A percentile compares a stretch with the other conserved stretches of the same genome.
These are phyloP conservation scores for Phrynocephalus versicolor DNA, from an alignment of 2,113 vertebrate genomes.

Conservation along the genomic window DNA sequence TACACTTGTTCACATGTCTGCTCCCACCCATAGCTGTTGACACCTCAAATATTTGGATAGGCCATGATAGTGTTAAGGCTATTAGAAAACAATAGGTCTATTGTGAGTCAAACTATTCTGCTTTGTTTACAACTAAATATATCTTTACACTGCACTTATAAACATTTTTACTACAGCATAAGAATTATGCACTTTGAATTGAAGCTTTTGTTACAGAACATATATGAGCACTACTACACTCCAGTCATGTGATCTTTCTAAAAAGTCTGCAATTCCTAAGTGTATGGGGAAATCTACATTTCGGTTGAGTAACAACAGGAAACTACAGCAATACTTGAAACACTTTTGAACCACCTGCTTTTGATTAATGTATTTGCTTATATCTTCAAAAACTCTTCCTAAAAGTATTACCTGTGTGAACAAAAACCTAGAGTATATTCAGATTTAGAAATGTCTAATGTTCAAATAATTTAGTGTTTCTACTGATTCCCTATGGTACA, in stretches of 20 bases:
- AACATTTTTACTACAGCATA: constrained; percentile 45
- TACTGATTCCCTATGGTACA: neutral
- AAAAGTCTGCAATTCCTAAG: neutral
- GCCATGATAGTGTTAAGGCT: constrained; percentile 60
- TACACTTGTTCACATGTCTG: neutral
- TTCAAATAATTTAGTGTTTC: neutral
- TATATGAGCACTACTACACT: neutral
- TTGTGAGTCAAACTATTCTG: constrained; percentile 57
- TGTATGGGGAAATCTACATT: neutral
- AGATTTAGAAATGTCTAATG: neutral
- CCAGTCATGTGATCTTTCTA: fast-evolving
- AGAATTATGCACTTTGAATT: constrained; percentile 3
- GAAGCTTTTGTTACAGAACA: constrained; percentile 15
- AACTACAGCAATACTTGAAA: too few species aligned
- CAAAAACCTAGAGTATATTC: neutral
- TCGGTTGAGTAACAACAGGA: neutral
- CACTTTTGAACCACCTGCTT: too few species aligned
- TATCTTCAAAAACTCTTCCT: neutral
- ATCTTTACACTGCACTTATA: constrained; percentile 57
- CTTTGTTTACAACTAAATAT: constrained; percentile 65
- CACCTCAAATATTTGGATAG: constrained; percentile 44
- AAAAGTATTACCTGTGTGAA: neutral
- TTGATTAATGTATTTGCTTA: neutral
- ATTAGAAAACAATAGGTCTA: constrained; percentile 63
- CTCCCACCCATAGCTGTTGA: constrained; percentile 10